These are phyloP conservation scores for Trididemnum nubilum DNA, from an alignment of 23 tunicate genomes.

Conservation along the genomic window DNA sequence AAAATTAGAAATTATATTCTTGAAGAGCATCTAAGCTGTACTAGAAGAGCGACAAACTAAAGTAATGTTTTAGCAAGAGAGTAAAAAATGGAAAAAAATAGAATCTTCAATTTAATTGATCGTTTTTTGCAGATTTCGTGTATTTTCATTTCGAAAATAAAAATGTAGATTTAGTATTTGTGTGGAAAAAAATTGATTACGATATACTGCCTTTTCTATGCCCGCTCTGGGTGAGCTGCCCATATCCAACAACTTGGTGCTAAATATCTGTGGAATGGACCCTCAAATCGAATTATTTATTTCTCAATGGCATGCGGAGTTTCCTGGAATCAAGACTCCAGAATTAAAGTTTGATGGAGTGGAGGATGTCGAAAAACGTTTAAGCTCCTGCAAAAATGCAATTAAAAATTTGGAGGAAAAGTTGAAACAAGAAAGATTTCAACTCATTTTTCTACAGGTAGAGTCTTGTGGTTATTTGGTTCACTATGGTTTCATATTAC, in stretches of 20 bases:
- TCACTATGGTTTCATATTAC: neutral
- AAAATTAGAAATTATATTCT: no score
- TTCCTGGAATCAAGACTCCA: conserved; percentile 71
- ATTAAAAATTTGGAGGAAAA: conserved; percentile 69
- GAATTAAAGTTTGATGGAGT: conserved; percentile 31
- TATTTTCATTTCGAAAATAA: no score
- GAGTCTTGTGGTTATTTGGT: no score
- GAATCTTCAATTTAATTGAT: no score
- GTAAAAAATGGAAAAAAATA: no score
- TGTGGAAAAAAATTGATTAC: no score
- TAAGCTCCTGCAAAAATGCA: conserved; percentile 35
- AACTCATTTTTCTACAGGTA: conserved; percentile 82
- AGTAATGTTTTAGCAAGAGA: no score
- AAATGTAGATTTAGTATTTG: no score
- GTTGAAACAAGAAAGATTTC: conserved; percentile 67
- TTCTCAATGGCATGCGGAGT: conserved; percentile 65
- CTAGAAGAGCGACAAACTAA: no score
- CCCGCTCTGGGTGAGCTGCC: neutral
- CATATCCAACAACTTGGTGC: neutral
- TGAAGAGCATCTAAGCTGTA: no score
- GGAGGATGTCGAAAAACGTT: conserved; percentile 53
- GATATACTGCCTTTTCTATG: neutral
- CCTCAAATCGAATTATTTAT: conserved; percentile 29
- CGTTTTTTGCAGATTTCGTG: no score
- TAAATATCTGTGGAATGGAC: conserved; percentile 21